phyloP scores from a whole-genome alignment of 2,888 invertebrate species.

The Ennomos quercinarius region DNA sequence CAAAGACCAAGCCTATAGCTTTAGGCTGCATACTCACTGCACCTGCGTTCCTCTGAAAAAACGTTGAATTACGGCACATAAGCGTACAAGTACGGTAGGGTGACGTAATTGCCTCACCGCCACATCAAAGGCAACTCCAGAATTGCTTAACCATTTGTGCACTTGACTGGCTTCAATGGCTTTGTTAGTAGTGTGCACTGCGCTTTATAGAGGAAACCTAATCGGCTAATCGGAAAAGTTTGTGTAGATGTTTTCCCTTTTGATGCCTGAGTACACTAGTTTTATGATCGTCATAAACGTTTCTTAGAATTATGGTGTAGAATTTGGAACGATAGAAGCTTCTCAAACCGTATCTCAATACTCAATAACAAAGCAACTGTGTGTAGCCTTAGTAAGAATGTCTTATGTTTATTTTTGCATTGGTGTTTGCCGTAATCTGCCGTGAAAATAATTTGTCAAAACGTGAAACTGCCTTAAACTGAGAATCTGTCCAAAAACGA shows the following conservation, averaged over 20 bases:
- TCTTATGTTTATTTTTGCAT: no score
- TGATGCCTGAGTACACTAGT: constrained; percentile 10
- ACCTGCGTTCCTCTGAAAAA: constrained; percentile 24
- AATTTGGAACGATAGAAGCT: no score
- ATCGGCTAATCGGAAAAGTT: constrained; percentile 25
- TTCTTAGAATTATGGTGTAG: not conserved
- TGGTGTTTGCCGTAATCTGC: no score
- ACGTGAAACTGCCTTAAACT: no score
- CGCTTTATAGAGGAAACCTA: constrained; percentile 36
- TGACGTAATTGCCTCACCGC: constrained; percentile 23
- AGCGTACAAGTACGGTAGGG: constrained; percentile 30
- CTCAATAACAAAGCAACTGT: no score
- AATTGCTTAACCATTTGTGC: constrained; percentile 42
- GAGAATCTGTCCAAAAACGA: no score
- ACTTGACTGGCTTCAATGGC: constrained; percentile 34
- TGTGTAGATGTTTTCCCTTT: constrained; percentile 25
- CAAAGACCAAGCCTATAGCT: constrained; percentile 9
- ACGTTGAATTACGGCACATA: constrained; percentile 37
- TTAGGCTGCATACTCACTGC: constrained; percentile 30
- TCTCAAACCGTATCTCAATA: no score
- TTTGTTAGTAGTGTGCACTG: constrained; percentile 32
- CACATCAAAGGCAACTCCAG: constrained; percentile 40
- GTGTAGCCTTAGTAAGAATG: no score
- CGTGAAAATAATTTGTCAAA: no score
- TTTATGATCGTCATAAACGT: constrained; percentile 15